Base-by-base conservation (phyloP, 2,797 vertebrate genomes). In the Spinus olivaceus region DNA sequence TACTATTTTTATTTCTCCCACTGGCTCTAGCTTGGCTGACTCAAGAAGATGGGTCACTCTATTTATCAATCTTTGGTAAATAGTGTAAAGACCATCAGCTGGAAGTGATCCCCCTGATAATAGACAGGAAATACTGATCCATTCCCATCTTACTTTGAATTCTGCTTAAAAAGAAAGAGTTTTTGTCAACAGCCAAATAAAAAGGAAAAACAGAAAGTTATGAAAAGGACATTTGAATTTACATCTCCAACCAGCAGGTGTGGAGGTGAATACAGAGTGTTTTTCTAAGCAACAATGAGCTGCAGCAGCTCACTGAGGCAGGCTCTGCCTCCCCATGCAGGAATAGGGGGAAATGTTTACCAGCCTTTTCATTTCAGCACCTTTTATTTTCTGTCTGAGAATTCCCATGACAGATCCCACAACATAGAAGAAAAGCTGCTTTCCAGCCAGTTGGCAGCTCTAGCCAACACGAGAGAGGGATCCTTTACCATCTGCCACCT, bases 401-500 rank as follows among this genome's bases (percentile, higher is more conserved):
- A 88, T 73, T 81, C 61, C 61, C 22, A 5, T 1, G 4, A 47
- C 60, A 88, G 60, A 80, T 73, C 81, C 46, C 73, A 47, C 53
- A 71, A 65, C 33, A 94, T 53, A 90, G 73, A 92, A 50, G 64
- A 69, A 81, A 95, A 93, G 41, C 53, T 93, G 72, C 67, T 77
- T 92, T 66, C 64, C 64, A 93, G 67, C 9, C 66, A 81, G 66
- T 66, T 3, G 1, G 1, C 49, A 90, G 44, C 53, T 66, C 73
- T 18, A 60, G 64, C 70, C 74, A 88, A 77, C 6, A 5, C 1
- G 33, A 49, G 89, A 88, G 78, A 60, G 70, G 86, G 81, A 93
- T 90, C 81, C 60, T 95, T 91, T 86, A 88, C 83, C 86, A 94
- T 86, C 93, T 94, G 88, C 85, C 78, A 37, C 85, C 85, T 92